Evolutionary conservation across 2,797 vertebrate genomes (phyloP).

Genomic region (Malacoraja senta): DNA sequence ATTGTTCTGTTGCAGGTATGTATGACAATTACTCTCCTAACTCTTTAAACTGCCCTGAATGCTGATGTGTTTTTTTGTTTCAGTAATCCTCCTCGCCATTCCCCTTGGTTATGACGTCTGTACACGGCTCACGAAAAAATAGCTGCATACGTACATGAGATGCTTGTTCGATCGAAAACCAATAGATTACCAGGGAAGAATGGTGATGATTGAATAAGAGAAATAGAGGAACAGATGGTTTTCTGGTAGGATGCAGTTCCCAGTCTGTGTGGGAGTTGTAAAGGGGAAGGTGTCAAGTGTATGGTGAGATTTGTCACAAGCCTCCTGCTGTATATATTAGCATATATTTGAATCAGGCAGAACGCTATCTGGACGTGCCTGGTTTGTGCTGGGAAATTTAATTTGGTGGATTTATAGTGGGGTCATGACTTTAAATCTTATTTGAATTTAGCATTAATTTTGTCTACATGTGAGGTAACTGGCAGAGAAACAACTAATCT

Average conservation of each 20-base stretch:
- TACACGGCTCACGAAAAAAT: neutral
- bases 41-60: neutral
- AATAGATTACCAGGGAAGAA: neutral
- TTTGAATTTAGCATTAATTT: neutral
- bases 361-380: neutral
- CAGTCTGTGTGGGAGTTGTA: neutral
- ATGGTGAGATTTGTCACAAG: neutral
- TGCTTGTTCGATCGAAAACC: neutral
- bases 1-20: too few relatives aligned
- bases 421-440: neutral
- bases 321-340: neutral
- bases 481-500: neutral
- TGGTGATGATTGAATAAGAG: neutral
- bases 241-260: neutral
- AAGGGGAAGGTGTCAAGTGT: neutral
- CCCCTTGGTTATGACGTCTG: neutral
- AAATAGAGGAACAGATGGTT: neutral
- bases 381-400: neutral
- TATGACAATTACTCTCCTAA: too few relatives aligned
- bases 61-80: neutral
- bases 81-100: neutral
- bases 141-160: neutral
- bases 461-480: neutral
- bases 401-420: neutral
- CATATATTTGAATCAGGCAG: neutral